Conservation (phyloP, 1,140 invertebrate genomes). For the Neomicropteryx cornuta region DNA sequence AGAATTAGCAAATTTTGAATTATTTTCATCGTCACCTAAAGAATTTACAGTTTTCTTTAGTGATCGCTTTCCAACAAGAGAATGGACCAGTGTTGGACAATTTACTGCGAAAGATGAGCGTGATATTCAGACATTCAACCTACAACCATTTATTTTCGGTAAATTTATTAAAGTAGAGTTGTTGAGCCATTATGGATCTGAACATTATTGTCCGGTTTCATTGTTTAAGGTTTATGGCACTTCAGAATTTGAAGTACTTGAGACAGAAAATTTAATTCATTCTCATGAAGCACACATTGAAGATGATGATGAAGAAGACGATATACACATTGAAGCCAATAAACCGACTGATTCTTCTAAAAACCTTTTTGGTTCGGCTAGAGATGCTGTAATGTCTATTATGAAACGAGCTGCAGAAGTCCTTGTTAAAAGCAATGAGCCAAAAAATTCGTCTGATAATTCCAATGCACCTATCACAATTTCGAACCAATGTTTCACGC, state of each 20-base stretch:
- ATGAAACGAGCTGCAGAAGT: constrained; percentile 81
- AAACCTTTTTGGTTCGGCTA: constrained; percentile 74
- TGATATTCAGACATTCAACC: constrained; percentile 76
- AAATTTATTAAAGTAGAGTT: constrained; percentile 92
- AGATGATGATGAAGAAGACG: constrained; percentile 53
- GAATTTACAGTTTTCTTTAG: constrained; percentile 81
- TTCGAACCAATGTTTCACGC: constrained; percentile 45
- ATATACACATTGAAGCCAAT: constrained; percentile 37
- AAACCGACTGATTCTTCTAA: constrained; percentile 36
- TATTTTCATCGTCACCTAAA: constrained; percentile 94
- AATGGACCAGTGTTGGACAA: constrained; percentile 82
- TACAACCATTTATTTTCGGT: constrained; percentile 72
- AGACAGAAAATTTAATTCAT: constrained; percentile 59
- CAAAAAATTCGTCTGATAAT: constrained; percentile 36
- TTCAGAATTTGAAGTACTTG: constrained; percentile 79
- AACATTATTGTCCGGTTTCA: constrained; percentile 96
- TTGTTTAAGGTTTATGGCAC: constrained; percentile 85
- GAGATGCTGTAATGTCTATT: constrained; percentile 76
- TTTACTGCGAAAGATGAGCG: constrained; percentile 81
- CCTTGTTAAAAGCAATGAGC: constrained; percentile 56
- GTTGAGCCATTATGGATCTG: constrained; percentile 84
- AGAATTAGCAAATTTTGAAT: constrained; percentile 94
- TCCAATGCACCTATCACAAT: constrained; percentile 31
- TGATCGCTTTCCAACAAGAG: constrained; percentile 82
- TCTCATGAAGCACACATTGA: constrained; percentile 37